Evolutionary conservation across 2,797 vertebrate genomes (phyloP).

Genomic region (Carcharodon carcharias): DNA sequence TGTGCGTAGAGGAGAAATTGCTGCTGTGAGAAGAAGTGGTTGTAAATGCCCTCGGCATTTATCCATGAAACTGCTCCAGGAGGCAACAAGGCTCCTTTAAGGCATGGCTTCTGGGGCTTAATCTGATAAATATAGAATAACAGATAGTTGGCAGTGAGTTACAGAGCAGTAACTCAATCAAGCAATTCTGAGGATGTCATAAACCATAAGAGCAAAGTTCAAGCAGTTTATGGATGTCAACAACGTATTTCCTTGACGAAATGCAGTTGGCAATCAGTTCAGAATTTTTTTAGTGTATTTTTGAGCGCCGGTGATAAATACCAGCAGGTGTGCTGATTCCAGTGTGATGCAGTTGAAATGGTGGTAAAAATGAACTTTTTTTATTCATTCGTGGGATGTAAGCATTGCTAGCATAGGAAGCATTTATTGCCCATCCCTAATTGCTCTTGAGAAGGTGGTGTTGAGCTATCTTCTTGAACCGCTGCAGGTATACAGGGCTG

Average conservation of each 20-base stretch:
- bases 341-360: background rate
- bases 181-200: background rate
- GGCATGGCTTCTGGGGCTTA: background rate
- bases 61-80: background rate
- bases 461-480: background rate
- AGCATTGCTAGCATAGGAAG: background rate
- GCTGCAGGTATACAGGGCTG: background rate
- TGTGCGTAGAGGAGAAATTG: background rate
- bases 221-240: background rate
- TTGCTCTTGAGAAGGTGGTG: background rate
- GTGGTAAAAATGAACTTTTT: background rate
- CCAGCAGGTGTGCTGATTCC: background rate
- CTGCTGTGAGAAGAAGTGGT: background rate
- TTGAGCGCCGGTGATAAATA: background rate
- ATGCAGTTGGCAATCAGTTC: background rate
- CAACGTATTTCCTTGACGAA: background rate
- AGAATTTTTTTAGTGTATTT: background rate
- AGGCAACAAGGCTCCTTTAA: background rate
- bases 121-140: background rate
- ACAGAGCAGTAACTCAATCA: background rate
- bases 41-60: background rate
- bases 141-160: background rate
- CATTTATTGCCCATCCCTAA: background rate
- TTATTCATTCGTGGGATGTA: background rate
- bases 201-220: background rate